These are phyloP conservation scores for Spilosoma lubricipeda DNA, from an alignment of 2,888 invertebrate species.

Conservation along the genomic window DNA sequence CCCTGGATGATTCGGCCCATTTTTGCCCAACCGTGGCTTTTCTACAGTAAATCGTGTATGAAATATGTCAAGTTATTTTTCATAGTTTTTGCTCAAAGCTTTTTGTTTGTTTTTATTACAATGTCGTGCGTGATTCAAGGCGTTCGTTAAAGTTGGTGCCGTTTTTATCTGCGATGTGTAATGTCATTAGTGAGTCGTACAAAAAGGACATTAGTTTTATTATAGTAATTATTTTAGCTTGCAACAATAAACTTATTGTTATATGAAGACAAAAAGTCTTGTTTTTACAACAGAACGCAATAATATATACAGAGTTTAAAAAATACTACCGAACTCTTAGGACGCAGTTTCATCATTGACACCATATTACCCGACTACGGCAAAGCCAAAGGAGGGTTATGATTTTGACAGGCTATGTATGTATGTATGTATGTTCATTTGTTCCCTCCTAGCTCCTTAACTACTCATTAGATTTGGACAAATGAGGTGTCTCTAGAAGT, in stretches of 20 bases:
- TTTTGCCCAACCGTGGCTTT: not conserved
- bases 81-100: not conserved
- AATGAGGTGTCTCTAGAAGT: too few relatives aligned
- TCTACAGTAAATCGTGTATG: not conserved
- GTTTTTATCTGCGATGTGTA: not conserved
- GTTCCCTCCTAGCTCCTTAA: too few relatives aligned
- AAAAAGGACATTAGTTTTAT: not conserved
- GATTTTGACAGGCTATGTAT: too few relatives aligned
- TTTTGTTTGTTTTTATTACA: not conserved
- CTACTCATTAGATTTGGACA: too few relatives aligned
- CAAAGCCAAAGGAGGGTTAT: too few relatives aligned
- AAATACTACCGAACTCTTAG: too few relatives aligned
- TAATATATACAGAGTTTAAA: not conserved
- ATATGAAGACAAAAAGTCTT: not conserved
- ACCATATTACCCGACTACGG: too few relatives aligned
- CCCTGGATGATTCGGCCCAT: too few relatives aligned
- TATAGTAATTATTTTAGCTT: slow-evolving; percentile 2
- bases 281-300: not conserved
- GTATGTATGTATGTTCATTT: too few relatives aligned
- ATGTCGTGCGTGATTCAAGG: slow-evolving; percentile 1
- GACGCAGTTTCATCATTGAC: too few relatives aligned
- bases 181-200: not conserved
- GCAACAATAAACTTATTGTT: not conserved
- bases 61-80: not conserved
- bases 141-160: not conserved